Base-by-base conservation (phyloP, 2,888 invertebrate genomes). In the Formica aserva region DNA sequence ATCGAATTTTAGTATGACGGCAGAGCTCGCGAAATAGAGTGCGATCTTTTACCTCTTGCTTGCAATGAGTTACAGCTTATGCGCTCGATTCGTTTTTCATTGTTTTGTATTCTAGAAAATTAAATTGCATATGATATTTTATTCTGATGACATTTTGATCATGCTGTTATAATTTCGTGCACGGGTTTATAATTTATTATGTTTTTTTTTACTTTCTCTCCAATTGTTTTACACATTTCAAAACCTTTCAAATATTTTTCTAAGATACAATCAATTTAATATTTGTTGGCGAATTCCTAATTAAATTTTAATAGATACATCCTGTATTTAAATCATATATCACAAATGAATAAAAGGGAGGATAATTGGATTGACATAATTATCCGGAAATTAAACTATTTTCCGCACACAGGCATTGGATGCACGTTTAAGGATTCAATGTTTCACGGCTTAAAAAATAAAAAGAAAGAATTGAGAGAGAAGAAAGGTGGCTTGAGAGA, bases 381-480 rank as follows among this genome's bases (percentile, higher is more conserved):
- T 77, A 57, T 29, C 15, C 18, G 41, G 41, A 57, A 77, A 71
- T 78, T 57, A 60, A 78, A 60, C 41, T 69, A 60, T 78, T 71
- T 69, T 35, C 6, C 22, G 11, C 48, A 1, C 22, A 32, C 29
- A 57, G 13, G 32, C 22, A 32, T 78, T 22, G 69, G 11, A 4
- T 69, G 32, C 22, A 22, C 38, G n/a, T 77, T 78, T 71, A 69
- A 78, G 32, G 60, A 32, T 71, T 41, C 67, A 67, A 67, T 41
- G 38, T 55, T 57, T 57, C 22, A 41, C 15, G 26, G n/a, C 18
- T 41, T 26, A 57, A 26, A 60, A 41, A 35, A 67, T 45, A 38
- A 35, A 48, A 82, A 57, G 75, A 66, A 72, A 52, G 55, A 66
- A 11, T 48, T 41, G 29, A 52, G 45, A 29, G 22, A 18, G 41